Evolutionary conservation across 2,888 invertebrate genomes (phyloP).

Genomic region (Cheilosia vernalis): DNA sequence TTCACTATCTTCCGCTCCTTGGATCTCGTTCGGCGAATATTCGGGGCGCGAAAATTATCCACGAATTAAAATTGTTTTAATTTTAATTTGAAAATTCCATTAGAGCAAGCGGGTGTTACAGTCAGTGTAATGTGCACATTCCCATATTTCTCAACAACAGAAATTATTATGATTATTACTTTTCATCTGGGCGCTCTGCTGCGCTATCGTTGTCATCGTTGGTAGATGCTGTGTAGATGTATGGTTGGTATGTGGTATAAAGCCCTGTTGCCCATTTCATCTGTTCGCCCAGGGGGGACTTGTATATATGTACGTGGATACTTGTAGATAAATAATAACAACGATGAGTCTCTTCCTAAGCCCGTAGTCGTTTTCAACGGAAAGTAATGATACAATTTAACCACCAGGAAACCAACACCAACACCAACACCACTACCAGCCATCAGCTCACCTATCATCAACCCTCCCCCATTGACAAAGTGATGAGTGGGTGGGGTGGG

Average conservation of each 20-base stretch:
- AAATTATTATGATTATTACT: constrained; percentile 69
- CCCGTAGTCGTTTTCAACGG: constrained; percentile 37
- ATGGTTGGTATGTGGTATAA: neutral
- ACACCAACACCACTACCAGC: neutral
- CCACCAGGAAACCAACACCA: constrained; percentile 22
- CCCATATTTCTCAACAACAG: constrained; percentile 65
- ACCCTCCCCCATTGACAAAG: neutral
- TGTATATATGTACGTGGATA: constrained; percentile 12
- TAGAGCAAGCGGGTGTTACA: constrained; percentile 50
- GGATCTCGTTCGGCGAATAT: constrained; percentile 36
- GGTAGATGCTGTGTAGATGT: neutral
- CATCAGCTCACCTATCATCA: constrained; percentile 28
- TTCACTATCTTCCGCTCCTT: constrained; percentile 32
- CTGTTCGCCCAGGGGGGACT: neutral
- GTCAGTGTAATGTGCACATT: constrained; percentile 42
- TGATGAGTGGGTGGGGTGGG: neutral
- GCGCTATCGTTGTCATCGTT: neutral
- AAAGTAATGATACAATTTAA: constrained; percentile 66
- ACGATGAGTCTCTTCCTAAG: constrained; percentile 22
- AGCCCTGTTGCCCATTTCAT: neutral
- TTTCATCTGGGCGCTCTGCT: constrained; percentile 40
- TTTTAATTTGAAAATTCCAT: constrained; percentile 67
- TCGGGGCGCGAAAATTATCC: constrained; percentile 60
- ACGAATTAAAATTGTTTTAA: constrained; percentile 68
- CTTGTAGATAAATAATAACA: constrained; percentile 56